Base-by-base conservation (phyloP, 2,113 vertebrate species). In the Eurystomus gularis region DNA sequence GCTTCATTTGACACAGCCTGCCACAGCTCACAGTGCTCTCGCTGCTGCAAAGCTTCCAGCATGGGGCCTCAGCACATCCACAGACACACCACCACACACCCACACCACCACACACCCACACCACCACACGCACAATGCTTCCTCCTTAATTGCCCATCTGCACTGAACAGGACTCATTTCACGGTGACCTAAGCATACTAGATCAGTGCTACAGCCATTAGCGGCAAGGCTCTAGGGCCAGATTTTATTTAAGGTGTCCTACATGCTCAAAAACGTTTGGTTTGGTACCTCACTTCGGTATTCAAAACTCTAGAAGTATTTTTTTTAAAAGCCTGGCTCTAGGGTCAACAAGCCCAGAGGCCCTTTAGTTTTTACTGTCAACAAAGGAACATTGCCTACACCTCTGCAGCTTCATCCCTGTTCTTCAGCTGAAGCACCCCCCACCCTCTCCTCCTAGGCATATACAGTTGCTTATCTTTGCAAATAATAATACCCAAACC, bases 201-300 rank as follows among this genome's bases (percentile, higher is more conserved):
- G 70, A 84, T 40, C 46, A 79, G 48, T 17, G 76, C 61, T 57
- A 17, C 39, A 82, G 72, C 42, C 33, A 23, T n/a, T 82, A 86
- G 0, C 11, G 60, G n/a, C 48, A 68, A 52, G 40, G 44, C 62
- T 84, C 23, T 0, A 0, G 52, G 35, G 39, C 25, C 37, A 44
- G 17, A 46, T 79, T 49, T 8, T 3, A 29, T 55, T 68, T 61
- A n/a, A 87, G 26, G n/a, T 35, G 35, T 44, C 20, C 48, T 71
- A 65, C 24, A 37, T 31, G 17, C 49, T 62, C 42, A 4, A 52
- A 81, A 93, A 44, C 26, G 5, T 14, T 82, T 52, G 39, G 15
- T 42, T 92, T 86, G 18, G 31, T 33, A 85, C 25, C 25, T 84
- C 55, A 19, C 3, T 86, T 65, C 46, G 13, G 7, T 33, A 37